Percentiles rank a stretch among this genome's conserved stretches.
phyloP scores from a whole-genome alignment of 2,113 vertebrate genomes.

The Xenopus borealis region DNA sequence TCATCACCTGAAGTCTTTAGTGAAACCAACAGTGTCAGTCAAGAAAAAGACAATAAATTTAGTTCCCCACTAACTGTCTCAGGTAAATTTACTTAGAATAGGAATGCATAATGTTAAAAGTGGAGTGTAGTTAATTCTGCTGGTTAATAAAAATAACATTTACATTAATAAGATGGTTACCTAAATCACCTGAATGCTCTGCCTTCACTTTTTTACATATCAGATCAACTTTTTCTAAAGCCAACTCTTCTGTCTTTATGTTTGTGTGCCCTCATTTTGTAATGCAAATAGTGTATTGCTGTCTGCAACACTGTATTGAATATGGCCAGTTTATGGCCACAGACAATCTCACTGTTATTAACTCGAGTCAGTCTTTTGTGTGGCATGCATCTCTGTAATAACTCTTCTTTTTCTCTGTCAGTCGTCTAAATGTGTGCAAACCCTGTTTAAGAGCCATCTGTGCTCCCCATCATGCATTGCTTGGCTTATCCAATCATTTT shows the following conservation, averaged over 20 bases:
- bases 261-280: slow-evolving; percentile 58
- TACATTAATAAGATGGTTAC: no score
- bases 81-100: no score
- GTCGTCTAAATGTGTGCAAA: slow-evolving; percentile 61
- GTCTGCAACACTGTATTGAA: slow-evolving; percentile 49
- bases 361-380: slow-evolving; percentile 62
- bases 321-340: slow-evolving; percentile 60
- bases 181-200: no score
- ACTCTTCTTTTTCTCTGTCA: slow-evolving; percentile 61
- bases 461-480: slow-evolving; percentile 51
- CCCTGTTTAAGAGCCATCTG: slow-evolving; percentile 54
- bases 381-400: slow-evolving; percentile 56
- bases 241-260: slow-evolving; percentile 60
- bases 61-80: no score
- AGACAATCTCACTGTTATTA: slow-evolving; percentile 61
- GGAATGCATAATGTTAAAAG: no score
- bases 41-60: no score
- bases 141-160: no score
- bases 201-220: not conserved
- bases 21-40: no score
- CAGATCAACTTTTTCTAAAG: not conserved
- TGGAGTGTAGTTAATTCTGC: no score
- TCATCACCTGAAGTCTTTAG: no score
- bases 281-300: slow-evolving; percentile 54
- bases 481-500: slow-evolving; percentile 63